These are phyloP conservation scores for Mesocricetus auratus DNA, from an alignment of 2,113 vertebrate species.

Conservation along the genomic window DNA sequence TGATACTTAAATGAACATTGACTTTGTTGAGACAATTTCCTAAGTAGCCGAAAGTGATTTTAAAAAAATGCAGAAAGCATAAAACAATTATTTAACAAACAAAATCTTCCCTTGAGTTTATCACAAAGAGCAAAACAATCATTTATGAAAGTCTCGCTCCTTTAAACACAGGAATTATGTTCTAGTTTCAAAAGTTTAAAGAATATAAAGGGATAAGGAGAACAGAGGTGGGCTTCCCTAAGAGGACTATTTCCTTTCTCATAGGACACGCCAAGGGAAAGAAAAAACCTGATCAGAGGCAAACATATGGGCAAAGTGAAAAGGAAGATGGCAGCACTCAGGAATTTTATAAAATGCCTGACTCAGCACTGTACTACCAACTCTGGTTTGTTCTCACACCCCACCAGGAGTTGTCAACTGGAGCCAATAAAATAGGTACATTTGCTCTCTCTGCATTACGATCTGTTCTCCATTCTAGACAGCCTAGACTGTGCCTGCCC, in stretches of 20 bases:
- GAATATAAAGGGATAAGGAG: neutral
- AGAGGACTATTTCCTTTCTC: neutral
- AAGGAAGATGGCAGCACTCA: neutral
- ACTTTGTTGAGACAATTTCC: neutral
- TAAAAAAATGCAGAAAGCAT: neutral
- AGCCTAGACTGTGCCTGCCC: neutral
- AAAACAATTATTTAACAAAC: neutral
- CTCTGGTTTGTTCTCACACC: neutral
- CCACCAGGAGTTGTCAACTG: neutral
- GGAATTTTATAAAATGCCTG: neutral
- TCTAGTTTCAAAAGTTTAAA: neutral
- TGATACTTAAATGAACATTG: neutral
- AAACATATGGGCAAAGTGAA: neutral
- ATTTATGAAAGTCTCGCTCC: neutral
- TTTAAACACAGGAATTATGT: neutral
- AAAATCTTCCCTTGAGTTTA: neutral
- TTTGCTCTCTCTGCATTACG: neutral
- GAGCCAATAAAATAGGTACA: neutral
- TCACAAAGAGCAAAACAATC: neutral
- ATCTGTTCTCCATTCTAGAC: neutral
- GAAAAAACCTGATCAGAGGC: neutral
- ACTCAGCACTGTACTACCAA: neutral
- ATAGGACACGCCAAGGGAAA: too few species aligned
- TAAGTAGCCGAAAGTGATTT: neutral
- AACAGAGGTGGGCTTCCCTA: neutral